Evolutionary conservation across 2,888 invertebrate species (phyloP).

Genomic region (Dusona sp.): DNA sequence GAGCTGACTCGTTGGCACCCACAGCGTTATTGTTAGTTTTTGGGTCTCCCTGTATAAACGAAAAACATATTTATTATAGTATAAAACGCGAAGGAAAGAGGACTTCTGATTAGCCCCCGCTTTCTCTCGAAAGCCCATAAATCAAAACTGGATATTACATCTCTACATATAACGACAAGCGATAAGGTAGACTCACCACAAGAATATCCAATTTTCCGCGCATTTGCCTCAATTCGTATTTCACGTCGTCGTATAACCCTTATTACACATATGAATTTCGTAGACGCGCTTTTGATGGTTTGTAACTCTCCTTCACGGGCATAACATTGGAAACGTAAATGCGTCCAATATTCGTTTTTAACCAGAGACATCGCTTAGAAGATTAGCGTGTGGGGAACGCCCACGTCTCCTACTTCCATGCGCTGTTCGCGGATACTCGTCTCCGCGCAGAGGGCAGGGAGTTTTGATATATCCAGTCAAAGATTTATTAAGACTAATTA

Average conservation of each 20-base stretch:
- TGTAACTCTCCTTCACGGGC: background rate
- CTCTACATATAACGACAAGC: background rate
- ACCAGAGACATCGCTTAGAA: background rate
- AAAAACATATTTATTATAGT: background rate
- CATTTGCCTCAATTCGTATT: conserved; percentile 51
- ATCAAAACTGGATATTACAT: conserved; percentile 26
- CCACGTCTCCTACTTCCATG: background rate
- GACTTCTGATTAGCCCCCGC: conserved; percentile 46
- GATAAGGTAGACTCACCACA: background rate
- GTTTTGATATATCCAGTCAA: background rate
- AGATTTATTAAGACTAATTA: background rate
- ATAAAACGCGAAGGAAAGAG: background rate
- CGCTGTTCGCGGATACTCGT: background rate
- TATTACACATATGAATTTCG: conserved; percentile 21
- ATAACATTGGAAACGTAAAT: conserved; percentile 26
- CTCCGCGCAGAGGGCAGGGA: background rate
- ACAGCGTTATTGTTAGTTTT: background rate
- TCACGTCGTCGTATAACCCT: background rate
- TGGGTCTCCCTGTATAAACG: background rate
- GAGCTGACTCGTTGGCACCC: too few relatives aligned
- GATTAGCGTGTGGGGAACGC: background rate
- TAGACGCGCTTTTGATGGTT: conserved; percentile 40
- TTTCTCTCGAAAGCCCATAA: conserved; percentile 27
- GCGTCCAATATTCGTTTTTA: conserved; percentile 7
- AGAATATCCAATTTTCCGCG: conserved; percentile 42